phyloP scores from a whole-genome alignment of 2,113 vertebrate genomes.

The Cacatua alba region DNA sequence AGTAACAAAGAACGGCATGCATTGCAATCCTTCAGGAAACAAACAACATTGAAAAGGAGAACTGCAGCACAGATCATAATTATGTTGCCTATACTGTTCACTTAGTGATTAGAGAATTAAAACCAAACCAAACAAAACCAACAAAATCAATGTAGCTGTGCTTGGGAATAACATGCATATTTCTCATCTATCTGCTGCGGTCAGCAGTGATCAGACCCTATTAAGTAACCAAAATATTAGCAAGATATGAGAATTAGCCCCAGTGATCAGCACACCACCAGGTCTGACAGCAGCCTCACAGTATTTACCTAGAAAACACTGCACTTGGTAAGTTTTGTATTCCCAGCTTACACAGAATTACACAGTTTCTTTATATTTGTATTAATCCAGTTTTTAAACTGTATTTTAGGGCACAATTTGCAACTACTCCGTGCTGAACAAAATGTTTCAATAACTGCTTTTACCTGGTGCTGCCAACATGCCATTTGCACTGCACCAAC shows the following conservation, averaged over 20 bases:
- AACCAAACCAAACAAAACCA: background rate
- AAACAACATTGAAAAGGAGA: background rate
- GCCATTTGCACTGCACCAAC: background rate
- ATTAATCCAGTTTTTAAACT: background rate
- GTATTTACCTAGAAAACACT: background rate
- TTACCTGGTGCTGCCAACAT: background rate
- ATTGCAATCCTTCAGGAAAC: background rate
- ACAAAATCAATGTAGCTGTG: background rate
- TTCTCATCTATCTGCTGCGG: background rate
- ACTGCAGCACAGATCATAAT: background rate
- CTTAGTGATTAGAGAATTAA: background rate
- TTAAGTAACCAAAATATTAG: background rate
- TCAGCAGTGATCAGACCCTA: background rate
- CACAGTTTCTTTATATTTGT: background rate
- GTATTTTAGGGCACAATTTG: background rate
- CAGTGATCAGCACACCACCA: background rate
- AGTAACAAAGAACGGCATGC: background rate
- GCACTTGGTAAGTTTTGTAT: rapidly evolving
- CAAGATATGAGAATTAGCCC: background rate
- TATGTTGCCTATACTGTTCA: background rate
- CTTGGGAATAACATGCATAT: background rate
- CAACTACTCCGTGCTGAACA: background rate
- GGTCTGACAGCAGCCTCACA: background rate
- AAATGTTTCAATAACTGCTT: background rate
- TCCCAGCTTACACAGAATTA: background rate